Base-by-base conservation (phyloP, 1,140 invertebrate species). In the Kradibia gibbosae region DNA sequence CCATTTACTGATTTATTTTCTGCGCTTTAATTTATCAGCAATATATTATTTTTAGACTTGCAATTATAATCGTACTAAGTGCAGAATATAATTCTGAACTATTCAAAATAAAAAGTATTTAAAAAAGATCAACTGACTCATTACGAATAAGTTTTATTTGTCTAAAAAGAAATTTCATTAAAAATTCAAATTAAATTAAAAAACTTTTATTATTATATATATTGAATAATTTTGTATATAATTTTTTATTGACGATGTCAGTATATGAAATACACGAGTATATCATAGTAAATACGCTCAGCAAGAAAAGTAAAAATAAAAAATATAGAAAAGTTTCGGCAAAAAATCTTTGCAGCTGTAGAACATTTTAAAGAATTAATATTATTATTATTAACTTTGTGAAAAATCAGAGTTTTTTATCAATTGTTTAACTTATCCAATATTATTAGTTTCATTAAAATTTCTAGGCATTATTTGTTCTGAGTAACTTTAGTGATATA, bases 401-500 rank as follows among this genome's bases (percentile, higher is more conserved):
- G 4, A 31, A 31, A 53, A 34, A 22, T 0, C 28, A 1, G 31
- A 48, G 10, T 22, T 34, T 45, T 55, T 74, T 34, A 45, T 0
- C 25, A 10, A 55, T 74, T 53, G 11, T 75, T 60, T 15, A 75
- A 75, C 42, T 20, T 7, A 48, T 17, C 17, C 34, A 31, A 53
- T 73, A 53, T 31, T 25, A 77, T 67, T 77, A 34, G 28, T 70
- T 70, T 78, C 22, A 39, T 78, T 78, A 78, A 50, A 53, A 53
- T 36, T 42, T 78, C 1, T 53, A n/a, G n/a, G 39, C 75, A 10
- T 67, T 62, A 22, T 50, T 67, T 60, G 28, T 62, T 75, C n/a
- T 39, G 4, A 25, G 13, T 39, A 78, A 71, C 3, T 11, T 10
- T 28, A 15, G 20, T 15, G 31, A n/a, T 36, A 55, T 10, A 55